phyloP scores from a whole-genome alignment of 2,797 vertebrate species.

The Apodemus agrarius region DNA sequence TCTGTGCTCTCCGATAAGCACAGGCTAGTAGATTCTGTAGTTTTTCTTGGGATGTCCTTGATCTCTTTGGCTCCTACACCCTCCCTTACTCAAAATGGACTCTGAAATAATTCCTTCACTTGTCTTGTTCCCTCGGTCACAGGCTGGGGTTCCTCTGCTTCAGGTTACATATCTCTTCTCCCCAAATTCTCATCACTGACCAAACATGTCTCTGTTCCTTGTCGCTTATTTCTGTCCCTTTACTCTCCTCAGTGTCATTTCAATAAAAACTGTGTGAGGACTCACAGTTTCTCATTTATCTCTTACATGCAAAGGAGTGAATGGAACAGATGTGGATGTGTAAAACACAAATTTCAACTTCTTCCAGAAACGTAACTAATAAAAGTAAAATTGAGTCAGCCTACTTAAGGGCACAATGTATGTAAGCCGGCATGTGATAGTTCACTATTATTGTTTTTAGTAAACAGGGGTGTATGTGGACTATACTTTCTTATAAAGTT shows the following conservation, averaged over 20 bases:
- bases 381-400: slow-evolving; percentile 59
- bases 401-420: slow-evolving; percentile 10
- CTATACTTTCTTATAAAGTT: slow-evolving; percentile 63
- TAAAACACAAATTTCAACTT: slow-evolving; percentile 43
- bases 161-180: background rate
- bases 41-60: background rate
- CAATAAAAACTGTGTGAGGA: background rate
- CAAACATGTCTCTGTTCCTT: background rate
- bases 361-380: background rate
- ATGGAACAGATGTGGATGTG: background rate
- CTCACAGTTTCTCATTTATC: background rate
- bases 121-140: background rate
- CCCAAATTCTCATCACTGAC: background rate
- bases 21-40: background rate
- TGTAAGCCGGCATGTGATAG: slow-evolving; percentile 33
- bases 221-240: background rate
- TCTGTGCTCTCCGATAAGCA: background rate
- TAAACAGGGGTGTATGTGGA: background rate
- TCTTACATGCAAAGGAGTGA: background rate
- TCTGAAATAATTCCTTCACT: background rate
- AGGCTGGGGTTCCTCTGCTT: background rate
- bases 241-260: background rate
- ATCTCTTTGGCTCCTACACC: no score
- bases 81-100: background rate
- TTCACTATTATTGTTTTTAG: slow-evolving; percentile 17